Evolutionary conservation across 64 coral and sea anemone genomes (phyloP).

Genomic region (Actinia equina): DNA sequence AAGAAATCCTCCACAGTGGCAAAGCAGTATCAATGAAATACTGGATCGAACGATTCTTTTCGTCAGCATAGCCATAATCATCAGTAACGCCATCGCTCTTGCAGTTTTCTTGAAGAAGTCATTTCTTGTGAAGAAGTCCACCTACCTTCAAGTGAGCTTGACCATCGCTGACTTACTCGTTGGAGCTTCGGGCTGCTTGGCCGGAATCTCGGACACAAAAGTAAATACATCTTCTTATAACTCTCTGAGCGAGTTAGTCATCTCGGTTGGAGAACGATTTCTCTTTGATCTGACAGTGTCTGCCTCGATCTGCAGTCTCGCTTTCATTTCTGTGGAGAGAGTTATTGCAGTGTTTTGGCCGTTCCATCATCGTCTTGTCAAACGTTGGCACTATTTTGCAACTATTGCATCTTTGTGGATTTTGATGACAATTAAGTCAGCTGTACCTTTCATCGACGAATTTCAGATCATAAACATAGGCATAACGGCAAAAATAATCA

Average conservation of each 20-base stretch:
- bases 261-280: background rate
- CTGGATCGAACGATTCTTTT: no score
- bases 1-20: no score
- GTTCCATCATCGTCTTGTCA: background rate
- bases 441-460: no score
- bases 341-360: background rate
- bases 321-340: background rate
- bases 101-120: background rate
- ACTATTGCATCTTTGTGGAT: no score
- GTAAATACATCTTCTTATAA: no score
- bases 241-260: background rate
- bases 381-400: no score
- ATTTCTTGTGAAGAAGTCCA: background rate
- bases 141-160: background rate
- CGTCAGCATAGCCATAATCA: no score
- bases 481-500: no score
- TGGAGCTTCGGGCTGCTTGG: background rate
- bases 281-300: background rate
- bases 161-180: constrained; percentile 4
- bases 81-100: no score
- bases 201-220: background rate
- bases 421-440: no score
- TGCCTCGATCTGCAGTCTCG: background rate
- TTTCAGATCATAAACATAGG: no score
- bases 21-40: no score